A percentile compares a stretch with the other conserved stretches of the same genome.
phyloP scores from a whole-genome alignment of 2,113 vertebrate species.

The Spea multiplicata region DNA sequence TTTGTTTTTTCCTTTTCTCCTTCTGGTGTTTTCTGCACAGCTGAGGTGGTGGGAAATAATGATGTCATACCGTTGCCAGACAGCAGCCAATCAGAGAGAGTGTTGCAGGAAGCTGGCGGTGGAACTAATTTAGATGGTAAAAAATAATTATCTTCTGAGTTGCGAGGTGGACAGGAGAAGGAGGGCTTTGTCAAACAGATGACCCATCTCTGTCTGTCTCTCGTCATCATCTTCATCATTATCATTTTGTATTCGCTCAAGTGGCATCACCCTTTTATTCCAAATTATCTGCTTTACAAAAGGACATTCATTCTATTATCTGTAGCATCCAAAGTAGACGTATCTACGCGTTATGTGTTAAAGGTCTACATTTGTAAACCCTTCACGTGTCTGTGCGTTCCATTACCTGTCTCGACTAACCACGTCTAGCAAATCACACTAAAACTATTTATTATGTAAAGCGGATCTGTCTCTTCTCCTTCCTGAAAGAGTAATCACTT shows the following conservation, averaged over 20 bases:
- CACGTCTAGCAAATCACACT: no score
- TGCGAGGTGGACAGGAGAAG: conserved; percentile 24
- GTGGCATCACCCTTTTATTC: conserved; percentile 43
- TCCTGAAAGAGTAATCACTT: no score
- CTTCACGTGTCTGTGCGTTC: no score
- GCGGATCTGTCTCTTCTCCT: no score
- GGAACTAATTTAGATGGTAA: conserved; percentile 65
- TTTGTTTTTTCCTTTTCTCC: conserved; percentile 31
- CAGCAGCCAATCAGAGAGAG: conserved; percentile 62
- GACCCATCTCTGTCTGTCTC: conserved; percentile 25
- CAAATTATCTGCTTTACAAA: background rate
- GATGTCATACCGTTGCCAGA: conserved; percentile 55
- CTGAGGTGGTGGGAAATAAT: conserved; percentile 58
- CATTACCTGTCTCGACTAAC: no score
- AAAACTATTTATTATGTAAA: no score
- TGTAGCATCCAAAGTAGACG: no score
- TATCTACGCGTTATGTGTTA: no score
- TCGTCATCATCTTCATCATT: background rate
- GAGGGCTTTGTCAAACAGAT: background rate
- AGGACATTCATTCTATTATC: no score
- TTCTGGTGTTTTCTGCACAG: conserved; percentile 57
- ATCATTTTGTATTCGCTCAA: conserved; percentile 5
- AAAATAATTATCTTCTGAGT: conserved; percentile 45
- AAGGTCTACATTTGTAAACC: no score
- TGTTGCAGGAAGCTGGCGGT: conserved; percentile 62